Conservation (phyloP, 2,888 invertebrate species). For the Rhagonycha fulva region DNA sequence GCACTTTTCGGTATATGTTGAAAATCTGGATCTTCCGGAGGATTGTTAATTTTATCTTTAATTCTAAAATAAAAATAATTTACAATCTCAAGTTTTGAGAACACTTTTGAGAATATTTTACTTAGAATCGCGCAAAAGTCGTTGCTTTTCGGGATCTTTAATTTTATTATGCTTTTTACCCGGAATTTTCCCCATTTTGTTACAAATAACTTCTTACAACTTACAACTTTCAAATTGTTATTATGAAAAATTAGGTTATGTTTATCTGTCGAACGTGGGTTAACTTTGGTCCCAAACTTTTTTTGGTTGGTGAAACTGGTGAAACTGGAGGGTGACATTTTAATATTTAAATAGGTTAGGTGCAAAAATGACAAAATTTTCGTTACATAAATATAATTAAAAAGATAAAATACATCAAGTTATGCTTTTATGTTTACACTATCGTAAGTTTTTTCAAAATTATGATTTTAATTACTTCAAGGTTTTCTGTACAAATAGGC, state of each 20-base stretch:
- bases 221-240: background rate
- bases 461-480: background rate
- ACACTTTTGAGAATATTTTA: conserved; percentile 43
- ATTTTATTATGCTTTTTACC: conserved; percentile 79
- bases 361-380: background rate
- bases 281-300: background rate
- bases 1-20: conserved; percentile 77
- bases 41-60: conserved; percentile 74
- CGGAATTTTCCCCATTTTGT: conserved; percentile 67
- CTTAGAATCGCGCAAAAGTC: conserved; percentile 60
- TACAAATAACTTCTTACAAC: background rate
- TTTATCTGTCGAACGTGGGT: background rate
- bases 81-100: background rate
- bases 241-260: background rate
- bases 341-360: background rate
- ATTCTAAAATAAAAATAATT: conserved; percentile 58
- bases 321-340: background rate
- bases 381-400: background rate
- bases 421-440: background rate
- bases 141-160: conserved; percentile 76
- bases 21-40: conserved; percentile 70
- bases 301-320: background rate
- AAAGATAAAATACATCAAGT: background rate
- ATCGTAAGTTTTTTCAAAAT: background rate
- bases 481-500: conserved; percentile 9